Base-by-base conservation (phyloP, 2,797 vertebrate species). In the Cheirogaleus major region DNA sequence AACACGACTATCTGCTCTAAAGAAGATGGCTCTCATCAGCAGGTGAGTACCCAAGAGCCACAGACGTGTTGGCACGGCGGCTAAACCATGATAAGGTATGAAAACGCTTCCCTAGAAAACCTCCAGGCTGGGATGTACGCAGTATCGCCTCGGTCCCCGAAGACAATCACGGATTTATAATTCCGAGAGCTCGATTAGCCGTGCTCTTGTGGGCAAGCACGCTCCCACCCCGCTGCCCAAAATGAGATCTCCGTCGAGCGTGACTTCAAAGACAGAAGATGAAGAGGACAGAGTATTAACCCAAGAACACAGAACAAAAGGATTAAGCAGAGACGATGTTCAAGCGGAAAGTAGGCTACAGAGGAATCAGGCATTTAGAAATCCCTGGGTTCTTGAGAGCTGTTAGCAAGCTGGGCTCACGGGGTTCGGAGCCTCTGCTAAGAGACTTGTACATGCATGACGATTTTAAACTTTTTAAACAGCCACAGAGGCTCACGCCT, bases 71-170 rank as follows among this genome's bases (percentile, higher is more conserved):
- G 45, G 45, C 23, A 8, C 5, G 0, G 6, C 0, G 15, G 15
- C n/a, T 18, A 43, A 27, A 32, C 0, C 5, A 43, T 10, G 55
- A 43, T 3, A 12, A 23, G 20, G 32, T 15, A 15, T 12, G 5
- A 12, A 43, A 63, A 27, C 8, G 20, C 45, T 81, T 30, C 30
- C 22, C 11, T 23, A 63, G 35, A 57, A 92, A 78, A 72, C 15
- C 8, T 22, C 52, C 22, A 5, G 32, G 35, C 3, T 52, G 91
- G 13, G 45, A 78, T 38, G 78, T 9, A 11, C n/a, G 6, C 25
- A 14, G 11, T 2, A 6, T 25, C 0, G 0, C 27, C 8, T n/a
- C 1, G 0, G 30, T n/a, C n/a, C 55, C 65, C 1, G 57, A 45
- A 35, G 48, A 72, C 11, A 23, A 9, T 5, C 12, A 4, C 1